Percentiles rank a stretch among this genome's conserved stretches.
Evolutionary conservation across 2,797 vertebrate genomes (phyloP).

Genomic region (Otolemur crassicaudatus): DNA sequence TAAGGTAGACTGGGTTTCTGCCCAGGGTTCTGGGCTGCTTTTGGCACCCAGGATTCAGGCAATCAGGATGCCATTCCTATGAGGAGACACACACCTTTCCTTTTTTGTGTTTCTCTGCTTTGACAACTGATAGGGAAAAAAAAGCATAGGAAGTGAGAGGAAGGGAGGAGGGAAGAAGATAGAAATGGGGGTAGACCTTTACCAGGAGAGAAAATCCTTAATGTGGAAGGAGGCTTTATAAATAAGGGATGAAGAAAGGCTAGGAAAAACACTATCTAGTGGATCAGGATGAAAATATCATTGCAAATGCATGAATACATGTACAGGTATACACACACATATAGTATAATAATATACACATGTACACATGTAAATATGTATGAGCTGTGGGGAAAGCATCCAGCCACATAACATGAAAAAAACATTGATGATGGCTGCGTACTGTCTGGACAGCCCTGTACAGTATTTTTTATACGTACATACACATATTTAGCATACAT

Average conservation of each 20-base stretch:
- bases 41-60: not conserved
- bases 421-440: too few species aligned
- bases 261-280: not conserved
- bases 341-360: not conserved
- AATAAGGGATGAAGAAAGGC: not conserved
- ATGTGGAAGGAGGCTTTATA: not conserved
- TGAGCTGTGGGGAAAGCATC: not conserved
- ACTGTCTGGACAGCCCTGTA: too few species aligned
- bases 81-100: not conserved
- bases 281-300: not conserved
- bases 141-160: not conserved
- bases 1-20: too few species aligned
- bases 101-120: not conserved
- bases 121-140: not conserved
- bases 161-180: too few species aligned
- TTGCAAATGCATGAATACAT: not conserved
- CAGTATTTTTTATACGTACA: too few species aligned
- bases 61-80: too few species aligned
- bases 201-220: not conserved
- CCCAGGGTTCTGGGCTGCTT: not conserved
- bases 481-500: not conserved
- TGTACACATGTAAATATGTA: not conserved
- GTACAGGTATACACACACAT: not conserved
- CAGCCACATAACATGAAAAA: too few species aligned
- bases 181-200: not conserved